Evolutionary conservation across 2,113 vertebrate species (phyloP), one percentile per base, ranked within the genome.

Genomic region (Oryzias melastigma): DNA sequence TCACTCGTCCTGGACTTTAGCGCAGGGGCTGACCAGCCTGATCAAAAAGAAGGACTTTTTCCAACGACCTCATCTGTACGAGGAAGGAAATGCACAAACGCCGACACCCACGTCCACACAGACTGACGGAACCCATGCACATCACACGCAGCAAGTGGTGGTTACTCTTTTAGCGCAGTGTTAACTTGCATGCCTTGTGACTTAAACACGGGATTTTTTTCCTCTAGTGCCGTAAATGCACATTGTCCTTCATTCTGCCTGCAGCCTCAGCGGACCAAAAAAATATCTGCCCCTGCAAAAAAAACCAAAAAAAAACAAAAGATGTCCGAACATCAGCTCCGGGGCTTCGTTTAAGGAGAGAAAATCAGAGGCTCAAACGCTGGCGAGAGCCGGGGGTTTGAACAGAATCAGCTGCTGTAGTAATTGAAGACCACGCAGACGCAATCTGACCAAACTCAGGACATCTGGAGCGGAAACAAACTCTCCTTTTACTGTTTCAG

Each of bases 141-240:
- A 41, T 53, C 52, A 68, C 71, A 68, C 62, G 42, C 24, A 20
- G 51, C 24, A 59, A 42, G 45, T 48, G 52, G 66, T 74, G 71
- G 79, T 41, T 58, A 75, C 84, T 86, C 63, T 80, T 63, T 77
- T 71, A 78, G 85, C 85, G 87, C 81, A 86, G 83, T 89, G 89
- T 91, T 90, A 89, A 89, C 85, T 81, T 90, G 89, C 90, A 93
- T 93, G 91, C 90, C 86, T 92, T 91, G 87, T 91, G 85, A 91
- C 88, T 89, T 76, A 77, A 84, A 84, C 75, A 85, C 76, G 71
- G 71, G 83, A 68, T 71, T 87, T 90, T 87, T 90, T 81, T 88
- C 81, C 88, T 90, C 75, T 88, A 85, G 88, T 91, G 90, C 86
- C 71, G 64, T 86, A 79, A 35, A 35, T 10, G 73, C 85, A 88